phyloP scores from a whole-genome alignment of 2,888 invertebrate species.

The Augochlorella aurata region DNA sequence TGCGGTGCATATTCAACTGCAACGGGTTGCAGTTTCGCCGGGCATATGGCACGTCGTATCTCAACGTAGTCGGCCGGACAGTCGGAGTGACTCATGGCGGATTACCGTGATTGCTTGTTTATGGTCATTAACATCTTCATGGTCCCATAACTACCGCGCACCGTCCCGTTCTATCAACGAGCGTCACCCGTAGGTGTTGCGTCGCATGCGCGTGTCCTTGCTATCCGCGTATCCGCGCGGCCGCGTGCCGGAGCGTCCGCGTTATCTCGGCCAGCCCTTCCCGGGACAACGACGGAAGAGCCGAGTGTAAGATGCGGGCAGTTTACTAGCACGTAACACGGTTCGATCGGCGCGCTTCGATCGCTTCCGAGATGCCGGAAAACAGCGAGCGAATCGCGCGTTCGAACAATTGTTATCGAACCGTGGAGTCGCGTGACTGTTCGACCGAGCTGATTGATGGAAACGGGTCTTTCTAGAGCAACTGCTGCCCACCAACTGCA shows the following conservation, averaged over 20 bases:
- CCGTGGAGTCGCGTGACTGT: constrained; percentile 68
- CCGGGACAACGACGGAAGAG: neutral
- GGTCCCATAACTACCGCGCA: constrained; percentile 80
- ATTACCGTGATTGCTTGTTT: constrained; percentile 82
- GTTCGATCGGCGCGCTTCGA: no score
- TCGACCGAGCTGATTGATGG: constrained; percentile 80
- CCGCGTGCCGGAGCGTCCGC: neutral
- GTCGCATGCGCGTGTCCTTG: constrained; percentile 25
- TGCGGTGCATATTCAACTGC: constrained; percentile 58
- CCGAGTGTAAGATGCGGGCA: neutral
- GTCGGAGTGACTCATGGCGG: constrained; percentile 81
- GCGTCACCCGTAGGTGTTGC: constrained; percentile 61
- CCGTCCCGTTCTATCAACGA: constrained; percentile 77
- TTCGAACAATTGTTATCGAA: constrained; percentile 55
- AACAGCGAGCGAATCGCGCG: constrained; percentile 26
- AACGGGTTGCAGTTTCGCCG: constrained; percentile 73
- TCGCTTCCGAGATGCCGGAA: neutral
- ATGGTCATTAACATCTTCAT: constrained; percentile 82
- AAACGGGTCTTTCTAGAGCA: constrained; percentile 78
- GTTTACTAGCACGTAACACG: neutral
- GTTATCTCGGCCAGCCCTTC: neutral
- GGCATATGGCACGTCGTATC: constrained; percentile 80
- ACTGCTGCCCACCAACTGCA: constrained; percentile 76
- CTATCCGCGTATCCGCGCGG: constrained; percentile 30
- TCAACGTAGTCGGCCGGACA: constrained; percentile 77